Percentiles rank a stretch among this genome's conserved stretches.
Conservation (phyloP, 64 coral and sea anemone genomes). For the Dendronephthya gigantea region DNA sequence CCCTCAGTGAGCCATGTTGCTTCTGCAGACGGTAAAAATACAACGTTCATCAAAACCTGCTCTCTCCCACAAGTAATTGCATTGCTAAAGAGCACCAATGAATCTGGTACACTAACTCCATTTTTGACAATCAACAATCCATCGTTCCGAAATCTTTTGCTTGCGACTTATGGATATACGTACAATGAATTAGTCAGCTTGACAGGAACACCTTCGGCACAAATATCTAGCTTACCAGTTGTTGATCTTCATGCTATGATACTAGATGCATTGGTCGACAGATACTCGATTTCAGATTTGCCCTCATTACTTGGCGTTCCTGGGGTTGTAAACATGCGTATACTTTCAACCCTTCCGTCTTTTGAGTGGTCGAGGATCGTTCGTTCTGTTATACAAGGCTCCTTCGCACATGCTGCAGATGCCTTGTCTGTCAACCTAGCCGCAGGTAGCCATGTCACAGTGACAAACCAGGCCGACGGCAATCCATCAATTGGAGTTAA, state of each 20-base stretch:
- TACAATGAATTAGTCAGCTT: neutral
- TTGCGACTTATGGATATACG: neutral
- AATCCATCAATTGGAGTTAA: neutral
- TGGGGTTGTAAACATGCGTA: neutral
- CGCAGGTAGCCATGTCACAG: neutral
- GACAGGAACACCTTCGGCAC: neutral
- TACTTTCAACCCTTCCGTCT: conserved; percentile 10
- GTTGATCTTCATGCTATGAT: neutral
- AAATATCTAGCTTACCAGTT: neutral
- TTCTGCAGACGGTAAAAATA: neutral
- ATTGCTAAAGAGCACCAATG: neutral
- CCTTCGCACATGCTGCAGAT: neutral
- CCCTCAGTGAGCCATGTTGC: neutral
- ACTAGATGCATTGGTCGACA: neutral
- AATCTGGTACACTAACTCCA: neutral
- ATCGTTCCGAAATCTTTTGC: neutral
- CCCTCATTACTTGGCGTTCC: neutral
- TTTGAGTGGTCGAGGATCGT: neutral
- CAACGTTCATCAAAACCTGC: neutral
- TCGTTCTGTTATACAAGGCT: neutral
- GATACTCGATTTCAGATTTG: neutral
- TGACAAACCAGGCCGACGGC: neutral
- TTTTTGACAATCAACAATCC: neutral
- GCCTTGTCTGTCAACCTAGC: neutral
- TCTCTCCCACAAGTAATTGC: neutral